Percentiles rank a stretch among this genome's conserved stretches.
These are phyloP conservation scores for Acropternis orthonyx DNA, from an alignment of 2,797 vertebrate species.

Conservation along the genomic window DNA sequence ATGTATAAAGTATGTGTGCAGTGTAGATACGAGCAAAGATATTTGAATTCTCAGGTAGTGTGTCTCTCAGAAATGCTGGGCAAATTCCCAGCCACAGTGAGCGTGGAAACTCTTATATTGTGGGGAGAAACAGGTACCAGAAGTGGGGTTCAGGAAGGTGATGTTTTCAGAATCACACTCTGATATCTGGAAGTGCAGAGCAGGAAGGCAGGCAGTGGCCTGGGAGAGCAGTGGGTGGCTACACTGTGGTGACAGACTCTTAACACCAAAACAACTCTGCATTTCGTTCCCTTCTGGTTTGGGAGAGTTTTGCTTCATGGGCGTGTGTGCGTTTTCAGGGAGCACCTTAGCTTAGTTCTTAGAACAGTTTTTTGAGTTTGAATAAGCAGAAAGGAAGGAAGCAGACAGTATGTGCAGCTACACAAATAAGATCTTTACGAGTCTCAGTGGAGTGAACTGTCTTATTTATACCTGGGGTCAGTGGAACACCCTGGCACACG, in stretches of 20 bases:
- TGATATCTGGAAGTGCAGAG: neutral
- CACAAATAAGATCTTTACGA: neutral
- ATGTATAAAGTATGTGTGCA: neutral
- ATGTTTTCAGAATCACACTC: neutral
- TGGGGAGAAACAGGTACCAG: neutral
- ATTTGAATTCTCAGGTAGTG: neutral
- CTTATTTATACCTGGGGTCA: neutral
- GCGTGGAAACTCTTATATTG: neutral
- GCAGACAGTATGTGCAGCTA: no score
- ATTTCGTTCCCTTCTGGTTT: no score
- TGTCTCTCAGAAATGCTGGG: neutral
- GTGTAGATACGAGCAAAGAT: neutral
- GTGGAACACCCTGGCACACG: accelerated
- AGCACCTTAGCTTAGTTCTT: no score
- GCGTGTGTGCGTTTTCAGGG: no score
- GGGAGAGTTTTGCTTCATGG: no score
- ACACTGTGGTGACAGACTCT: no score
- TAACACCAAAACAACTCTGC: no score
- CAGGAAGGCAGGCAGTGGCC: neutral
- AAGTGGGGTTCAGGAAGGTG: neutral
- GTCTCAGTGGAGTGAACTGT: neutral
- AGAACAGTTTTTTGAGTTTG: no score
- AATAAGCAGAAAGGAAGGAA: no score
- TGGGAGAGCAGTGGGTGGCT: neutral
- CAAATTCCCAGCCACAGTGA: neutral